These are phyloP conservation scores for Anabacerthia variegaticeps DNA, from an alignment of 2,797 vertebrate species.

Conservation along the genomic window DNA sequence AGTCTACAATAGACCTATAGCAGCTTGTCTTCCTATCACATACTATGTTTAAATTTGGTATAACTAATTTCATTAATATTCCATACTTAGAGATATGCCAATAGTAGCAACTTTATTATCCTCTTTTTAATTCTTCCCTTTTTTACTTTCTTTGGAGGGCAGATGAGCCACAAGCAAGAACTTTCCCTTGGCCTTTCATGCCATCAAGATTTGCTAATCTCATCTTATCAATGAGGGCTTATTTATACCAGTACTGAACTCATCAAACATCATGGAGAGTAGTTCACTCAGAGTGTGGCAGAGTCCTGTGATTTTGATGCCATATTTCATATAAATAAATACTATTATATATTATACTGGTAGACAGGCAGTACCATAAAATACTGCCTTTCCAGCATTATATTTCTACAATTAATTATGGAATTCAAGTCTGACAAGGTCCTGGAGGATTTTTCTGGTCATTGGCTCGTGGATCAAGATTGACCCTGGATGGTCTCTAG, in stretches of 20 bases:
- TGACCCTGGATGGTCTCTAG: background rate
- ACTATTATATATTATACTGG: too few species aligned
- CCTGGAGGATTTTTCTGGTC: background rate
- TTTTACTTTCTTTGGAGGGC: background rate
- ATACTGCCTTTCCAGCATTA: background rate
- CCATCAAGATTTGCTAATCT: background rate
- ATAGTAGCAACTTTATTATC: background rate
- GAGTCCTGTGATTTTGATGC: background rate
- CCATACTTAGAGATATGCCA: background rate
- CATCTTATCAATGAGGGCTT: background rate
- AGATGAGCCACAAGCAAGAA: background rate
- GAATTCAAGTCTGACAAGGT: background rate
- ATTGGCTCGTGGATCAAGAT: background rate
- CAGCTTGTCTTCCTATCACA: background rate
- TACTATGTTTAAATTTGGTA: background rate
- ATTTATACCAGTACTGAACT: background rate
- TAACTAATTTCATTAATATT: background rate
- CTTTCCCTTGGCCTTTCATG: background rate
- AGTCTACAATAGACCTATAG: background rate
- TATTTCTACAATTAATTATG: background rate
- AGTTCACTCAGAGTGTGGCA: background rate
- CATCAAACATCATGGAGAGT: background rate
- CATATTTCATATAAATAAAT: background rate
- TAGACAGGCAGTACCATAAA: background rate
- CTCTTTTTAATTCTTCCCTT: fast-evolving